Conservation (phyloP, 35 echinoderm and acorn worm genomes). For the Heliocidaris tuberculata region DNA sequence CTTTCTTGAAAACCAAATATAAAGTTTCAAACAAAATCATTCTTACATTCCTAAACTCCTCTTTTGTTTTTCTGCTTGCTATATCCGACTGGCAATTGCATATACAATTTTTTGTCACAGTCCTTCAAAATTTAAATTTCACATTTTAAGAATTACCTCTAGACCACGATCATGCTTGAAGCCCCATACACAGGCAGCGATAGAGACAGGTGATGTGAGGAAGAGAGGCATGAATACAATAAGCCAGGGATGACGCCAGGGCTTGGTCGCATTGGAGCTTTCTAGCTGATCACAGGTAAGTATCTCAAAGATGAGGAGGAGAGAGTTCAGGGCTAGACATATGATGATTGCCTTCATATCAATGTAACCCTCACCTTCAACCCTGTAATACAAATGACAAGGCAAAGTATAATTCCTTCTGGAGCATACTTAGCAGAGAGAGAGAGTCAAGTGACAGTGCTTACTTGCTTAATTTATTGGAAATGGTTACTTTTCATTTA, state of each 20-base stretch:
- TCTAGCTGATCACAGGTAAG: conserved; percentile 82
- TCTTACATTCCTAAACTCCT: not conserved
- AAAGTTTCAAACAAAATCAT: not conserved
- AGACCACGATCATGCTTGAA: conserved; percentile 92
- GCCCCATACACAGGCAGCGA: conserved; percentile 96
- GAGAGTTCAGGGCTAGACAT: conserved; percentile 79
- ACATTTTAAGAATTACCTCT: conserved; percentile 59
- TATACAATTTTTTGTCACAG: too few relatives aligned
- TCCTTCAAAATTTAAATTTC: not conserved
- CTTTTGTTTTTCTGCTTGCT: not conserved
- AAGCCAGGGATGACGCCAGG: conserved; percentile 70
- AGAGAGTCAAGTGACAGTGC: not conserved
- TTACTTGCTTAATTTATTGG: not conserved
- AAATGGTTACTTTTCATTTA: too few relatives aligned
- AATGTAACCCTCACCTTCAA: conserved; percentile 96
- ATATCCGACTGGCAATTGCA: not conserved
- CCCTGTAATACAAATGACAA: conserved; percentile 44
- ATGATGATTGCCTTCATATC: conserved; percentile 96
- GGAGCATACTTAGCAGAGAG: not conserved
- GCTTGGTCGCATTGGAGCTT: conserved; percentile 22
- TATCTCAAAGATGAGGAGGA: conserved; percentile 92
- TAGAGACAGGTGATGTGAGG: conserved; percentile 84
- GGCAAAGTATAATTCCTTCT: not conserved
- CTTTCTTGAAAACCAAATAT: not conserved
- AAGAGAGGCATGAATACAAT: conserved; percentile 95